Evolutionary conservation across 2,797 vertebrate species (phyloP).

Genomic region (Mormyrus hasselquistii): DNA sequence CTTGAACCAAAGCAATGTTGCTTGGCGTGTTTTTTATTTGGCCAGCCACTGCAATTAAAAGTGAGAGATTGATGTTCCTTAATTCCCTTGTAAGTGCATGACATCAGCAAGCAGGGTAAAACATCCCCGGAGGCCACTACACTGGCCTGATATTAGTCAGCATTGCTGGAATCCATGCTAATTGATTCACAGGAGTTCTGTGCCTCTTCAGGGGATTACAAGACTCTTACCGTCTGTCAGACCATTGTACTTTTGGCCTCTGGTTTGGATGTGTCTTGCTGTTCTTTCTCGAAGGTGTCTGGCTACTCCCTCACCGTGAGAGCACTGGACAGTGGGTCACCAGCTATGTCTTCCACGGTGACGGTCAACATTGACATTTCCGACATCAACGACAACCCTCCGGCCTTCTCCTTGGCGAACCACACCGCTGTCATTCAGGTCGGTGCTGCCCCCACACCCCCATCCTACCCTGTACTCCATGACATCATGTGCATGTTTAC

Average conservation of each 20-base stretch:
- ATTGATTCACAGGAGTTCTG: constrained; percentile 16
- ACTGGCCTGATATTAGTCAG: neutral
- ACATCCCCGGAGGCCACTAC: neutral
- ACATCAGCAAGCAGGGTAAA: neutral
- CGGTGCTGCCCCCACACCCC: neutral
- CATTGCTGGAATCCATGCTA: constrained; percentile 15
- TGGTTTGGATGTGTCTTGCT: neutral
- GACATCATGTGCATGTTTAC: neutral
- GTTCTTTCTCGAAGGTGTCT: constrained; percentile 63
- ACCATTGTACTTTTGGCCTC: neutral
- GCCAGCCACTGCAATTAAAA: constrained; percentile 3
- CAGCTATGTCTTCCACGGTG: constrained; percentile 78
- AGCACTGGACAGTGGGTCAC: constrained; percentile 87
- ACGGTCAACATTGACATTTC: constrained; percentile 88
- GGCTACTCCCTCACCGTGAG: constrained; percentile 84
- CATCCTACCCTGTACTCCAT: neutral
- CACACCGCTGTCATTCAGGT: constrained; percentile 89
- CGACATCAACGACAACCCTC: constrained; percentile 91
- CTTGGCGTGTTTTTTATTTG: neutral
- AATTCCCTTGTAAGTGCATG: neutral
- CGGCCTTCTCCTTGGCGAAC: constrained; percentile 78
- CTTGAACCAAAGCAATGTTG: neutral
- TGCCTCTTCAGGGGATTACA: constrained; percentile 14
- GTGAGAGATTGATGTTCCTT: constrained; percentile 9
- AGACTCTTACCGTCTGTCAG: constrained; percentile 2